Conservation (phyloP, 2,113 vertebrate species). For the Lasiurus borealis region DNA sequence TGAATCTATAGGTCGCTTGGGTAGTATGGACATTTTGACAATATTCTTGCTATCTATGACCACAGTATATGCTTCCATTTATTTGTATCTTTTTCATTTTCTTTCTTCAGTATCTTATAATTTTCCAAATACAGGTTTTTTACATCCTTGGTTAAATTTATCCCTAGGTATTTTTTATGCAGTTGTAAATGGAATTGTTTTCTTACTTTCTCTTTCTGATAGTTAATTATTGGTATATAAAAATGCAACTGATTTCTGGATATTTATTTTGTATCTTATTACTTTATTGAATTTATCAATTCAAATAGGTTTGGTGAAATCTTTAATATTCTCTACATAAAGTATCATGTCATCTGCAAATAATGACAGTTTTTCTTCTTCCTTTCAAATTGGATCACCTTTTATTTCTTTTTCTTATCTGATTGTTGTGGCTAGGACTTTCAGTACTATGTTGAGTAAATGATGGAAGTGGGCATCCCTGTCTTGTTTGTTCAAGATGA, state of each 20-base stretch:
- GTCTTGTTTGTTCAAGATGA: not conserved
- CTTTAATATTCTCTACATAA: not conserved
- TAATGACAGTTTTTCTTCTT: not conserved
- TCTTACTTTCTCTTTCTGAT: not conserved
- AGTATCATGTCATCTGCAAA: not conserved
- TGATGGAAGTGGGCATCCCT: not conserved
- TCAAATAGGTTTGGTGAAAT: not conserved
- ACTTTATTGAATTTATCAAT: not conserved
- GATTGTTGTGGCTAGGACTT: not conserved
- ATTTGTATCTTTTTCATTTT: not conserved
- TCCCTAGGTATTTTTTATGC: not conserved
- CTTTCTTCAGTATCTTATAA: not conserved
- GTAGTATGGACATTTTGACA: not conserved
- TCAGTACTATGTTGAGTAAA: not conserved
- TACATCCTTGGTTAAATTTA: not conserved
- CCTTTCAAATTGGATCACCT: not conserved
- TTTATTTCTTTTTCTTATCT: not conserved
- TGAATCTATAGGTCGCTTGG: not conserved
- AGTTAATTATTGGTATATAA: not conserved
- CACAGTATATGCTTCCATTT: not conserved
- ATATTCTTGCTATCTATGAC: not conserved
- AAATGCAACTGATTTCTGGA: not conserved
- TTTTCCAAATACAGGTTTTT: not conserved
- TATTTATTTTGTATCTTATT: not conserved
- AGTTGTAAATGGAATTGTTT: not conserved